Base-by-base conservation (phyloP, 2,113 vertebrate genomes). In the Anguilla rostrata region DNA sequence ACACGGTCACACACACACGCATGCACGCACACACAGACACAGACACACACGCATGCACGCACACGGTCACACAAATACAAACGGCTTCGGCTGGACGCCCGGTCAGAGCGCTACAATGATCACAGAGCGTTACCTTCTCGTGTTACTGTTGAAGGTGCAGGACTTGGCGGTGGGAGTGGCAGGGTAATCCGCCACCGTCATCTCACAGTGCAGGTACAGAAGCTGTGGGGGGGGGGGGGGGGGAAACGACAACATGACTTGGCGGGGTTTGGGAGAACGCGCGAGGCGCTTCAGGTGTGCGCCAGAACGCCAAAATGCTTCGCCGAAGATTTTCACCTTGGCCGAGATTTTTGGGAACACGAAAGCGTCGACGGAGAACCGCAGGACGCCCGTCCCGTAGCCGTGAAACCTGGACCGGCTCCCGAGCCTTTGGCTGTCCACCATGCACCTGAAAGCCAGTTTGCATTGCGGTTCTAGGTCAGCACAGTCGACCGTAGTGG, bases 341-440 rank as follows among this genome's bases (percentile, higher is more conserved):
- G 91, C 90, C 26, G 89, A 71, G 34, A 85, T 83, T 15, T 78
- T 56, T 2, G 82, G 90, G 71, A 95, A 92, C 63, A 92, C 83
- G 85, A 94, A 94, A 0, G 93, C 43, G 80, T 95, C 93, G 3
- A 95, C 84, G 39, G 93, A 89, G 86, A 95, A 94, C 43, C 81
- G 90, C 0, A 94, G 34, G 81, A 88, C 63, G 66, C 85, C 87
- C 3, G 29, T 71, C 8, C 43, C 87, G 82, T 87, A 53, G 3
- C 78, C 56, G 66, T 90, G 39, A 78, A 93, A 94, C 18, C 3
- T 71, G 3, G 94, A 93, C 66, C 29, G 83, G 88, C 94, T 95
- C 46, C 88, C 90, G 0, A 85, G 80, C 80, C 91, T 92, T 79
- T 57, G 86, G 88, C 94, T 94, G 89, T 95, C 93, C 18, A 60